These are phyloP conservation scores for Platysternon megacephalum DNA, from an alignment of 2,113 vertebrate genomes.

Conservation along the genomic window DNA sequence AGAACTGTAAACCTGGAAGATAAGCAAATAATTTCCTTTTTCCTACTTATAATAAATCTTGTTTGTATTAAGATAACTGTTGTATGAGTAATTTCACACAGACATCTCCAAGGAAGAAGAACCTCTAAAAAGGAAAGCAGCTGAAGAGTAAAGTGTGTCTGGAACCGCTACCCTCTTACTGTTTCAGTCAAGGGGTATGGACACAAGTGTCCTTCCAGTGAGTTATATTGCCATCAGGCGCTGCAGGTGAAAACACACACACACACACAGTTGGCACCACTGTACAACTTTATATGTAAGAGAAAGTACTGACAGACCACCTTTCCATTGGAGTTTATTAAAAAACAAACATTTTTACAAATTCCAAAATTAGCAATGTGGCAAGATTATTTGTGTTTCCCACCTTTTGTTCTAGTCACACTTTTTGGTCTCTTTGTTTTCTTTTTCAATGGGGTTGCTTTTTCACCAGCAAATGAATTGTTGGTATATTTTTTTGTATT, in stretches of 20 bases:
- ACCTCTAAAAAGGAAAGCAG: rapidly evolving
- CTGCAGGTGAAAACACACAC: rapidly evolving
- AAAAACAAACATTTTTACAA: background rate
- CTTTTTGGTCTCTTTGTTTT: constrained; percentile 72
- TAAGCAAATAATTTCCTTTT: background rate
- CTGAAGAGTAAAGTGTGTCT: rapidly evolving
- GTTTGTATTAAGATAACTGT: background rate
- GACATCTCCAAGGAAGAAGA: background rate
- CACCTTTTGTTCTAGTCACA: constrained; percentile 8
- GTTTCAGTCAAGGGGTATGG: rapidly evolving
- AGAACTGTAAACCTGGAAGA: background rate
- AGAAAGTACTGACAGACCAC: background rate
- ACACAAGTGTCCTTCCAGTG: rapidly evolving
- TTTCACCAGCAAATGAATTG: constrained; percentile 85
- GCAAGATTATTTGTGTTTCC: constrained; percentile 36
- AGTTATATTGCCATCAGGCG: rapidly evolving
- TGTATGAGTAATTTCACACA: background rate
- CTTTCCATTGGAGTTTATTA: background rate
- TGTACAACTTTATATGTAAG: background rate
- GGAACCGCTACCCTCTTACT: rapidly evolving
- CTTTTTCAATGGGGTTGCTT: constrained; percentile 63
- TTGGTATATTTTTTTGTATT: background rate
- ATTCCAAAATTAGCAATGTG: background rate
- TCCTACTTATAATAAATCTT: background rate
- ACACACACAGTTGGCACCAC: rapidly evolving